phyloP scores from a whole-genome alignment of 2,797 vertebrate species.

The Gymnoscopelus microlampas region DNA sequence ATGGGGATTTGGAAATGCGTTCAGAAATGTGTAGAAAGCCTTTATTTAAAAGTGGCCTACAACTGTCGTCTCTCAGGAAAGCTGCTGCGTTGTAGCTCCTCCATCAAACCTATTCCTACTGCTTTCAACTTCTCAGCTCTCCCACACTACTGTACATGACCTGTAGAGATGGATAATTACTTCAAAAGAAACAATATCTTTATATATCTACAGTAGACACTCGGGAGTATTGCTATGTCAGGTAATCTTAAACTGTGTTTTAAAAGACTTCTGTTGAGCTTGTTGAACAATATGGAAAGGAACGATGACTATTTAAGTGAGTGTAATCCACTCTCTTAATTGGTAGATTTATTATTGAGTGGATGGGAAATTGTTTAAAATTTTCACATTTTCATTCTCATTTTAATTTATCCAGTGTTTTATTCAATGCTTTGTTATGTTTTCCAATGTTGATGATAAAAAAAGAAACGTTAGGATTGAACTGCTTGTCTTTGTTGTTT shows the following conservation, averaged over 20 bases:
- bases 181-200: neutral
- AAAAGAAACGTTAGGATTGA: neutral
- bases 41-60: constrained; percentile 45
- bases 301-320: neutral
- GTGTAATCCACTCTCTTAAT: too few relatives aligned
- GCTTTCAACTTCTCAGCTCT: constrained; percentile 27
- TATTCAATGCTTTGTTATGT: constrained; percentile 24
- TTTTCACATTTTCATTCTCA: constrained; percentile 12
- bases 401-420: constrained; percentile 40
- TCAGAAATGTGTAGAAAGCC: constrained; percentile 21
- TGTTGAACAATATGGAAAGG: constrained; percentile 19
- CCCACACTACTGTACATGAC: constrained; percentile 26
- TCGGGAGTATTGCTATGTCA: constrained; percentile 29
- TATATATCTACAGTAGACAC: constrained; percentile 18
- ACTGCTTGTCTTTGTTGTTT: constrained; percentile 8
- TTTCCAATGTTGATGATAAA: constrained; percentile 14
- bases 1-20: neutral
- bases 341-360: neutral
- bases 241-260: constrained; percentile 38
- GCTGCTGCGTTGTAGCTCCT: constrained; percentile 49
- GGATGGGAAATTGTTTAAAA: neutral
- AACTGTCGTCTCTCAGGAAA: constrained; percentile 74
- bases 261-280: constrained; percentile 32
- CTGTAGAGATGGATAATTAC: constrained; percentile 12
- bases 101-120: constrained; percentile 22